These are phyloP conservation scores for Heliothis virescens DNA, from an alignment of 1,140 invertebrate species.

Conservation along the genomic window DNA sequence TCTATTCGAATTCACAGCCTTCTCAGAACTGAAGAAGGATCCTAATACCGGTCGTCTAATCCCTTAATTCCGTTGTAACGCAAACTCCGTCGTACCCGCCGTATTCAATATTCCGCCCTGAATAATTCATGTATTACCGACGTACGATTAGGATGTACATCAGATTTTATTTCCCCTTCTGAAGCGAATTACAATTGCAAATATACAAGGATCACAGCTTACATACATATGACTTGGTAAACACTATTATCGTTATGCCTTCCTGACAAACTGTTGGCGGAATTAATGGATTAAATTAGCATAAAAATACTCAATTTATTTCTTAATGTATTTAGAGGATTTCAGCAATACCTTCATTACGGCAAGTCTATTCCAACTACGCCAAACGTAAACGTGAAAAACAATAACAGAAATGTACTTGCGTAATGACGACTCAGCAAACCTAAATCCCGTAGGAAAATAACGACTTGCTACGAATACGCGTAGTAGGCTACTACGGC, in stretches of 20 bases:
- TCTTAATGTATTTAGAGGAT: neutral
- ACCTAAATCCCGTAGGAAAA: conserved; percentile 4
- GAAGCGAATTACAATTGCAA: conserved; percentile 42
- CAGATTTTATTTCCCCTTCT: conserved; percentile 44
- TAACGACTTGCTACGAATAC: neutral
- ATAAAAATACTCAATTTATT: neutral
- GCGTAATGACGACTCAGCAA: neutral
- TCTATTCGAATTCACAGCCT: neutral
- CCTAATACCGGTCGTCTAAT: conserved; percentile 3
- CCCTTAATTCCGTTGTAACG: conserved; percentile 25
- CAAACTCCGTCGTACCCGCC: neutral
- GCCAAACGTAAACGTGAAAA: neutral
- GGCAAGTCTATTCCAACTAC: too few species aligned
- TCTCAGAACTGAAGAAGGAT: conserved; percentile 6
- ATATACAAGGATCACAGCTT: conserved; percentile 22
- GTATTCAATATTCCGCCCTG: conserved; percentile 46
- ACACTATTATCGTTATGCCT: conserved; percentile 26
- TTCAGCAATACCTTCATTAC: too few species aligned
- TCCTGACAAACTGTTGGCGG: neutral
- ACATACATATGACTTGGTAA: neutral
- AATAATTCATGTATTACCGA: conserved; percentile 45
- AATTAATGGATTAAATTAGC: conserved; percentile 9
- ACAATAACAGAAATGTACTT: neutral
- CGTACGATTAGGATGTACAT: conserved; percentile 48
- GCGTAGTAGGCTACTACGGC: neutral